Evolutionary conservation across 2,888 invertebrate genomes (phyloP).

Genomic region (Pheosia gnoma): DNA sequence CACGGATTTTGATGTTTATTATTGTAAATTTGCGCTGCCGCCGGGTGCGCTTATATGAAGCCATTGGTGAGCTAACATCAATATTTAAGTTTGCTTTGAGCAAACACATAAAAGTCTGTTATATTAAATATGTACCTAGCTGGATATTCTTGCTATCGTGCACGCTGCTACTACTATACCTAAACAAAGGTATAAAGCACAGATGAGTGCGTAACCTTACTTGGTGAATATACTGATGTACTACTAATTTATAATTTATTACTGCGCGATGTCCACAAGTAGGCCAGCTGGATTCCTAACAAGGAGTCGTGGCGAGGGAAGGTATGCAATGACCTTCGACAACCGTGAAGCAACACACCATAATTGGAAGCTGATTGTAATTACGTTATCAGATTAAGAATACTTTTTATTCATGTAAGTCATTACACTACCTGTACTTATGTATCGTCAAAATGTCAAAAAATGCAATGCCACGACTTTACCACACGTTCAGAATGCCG

Average conservation of each 20-base stretch:
- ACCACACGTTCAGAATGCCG: too few relatives aligned
- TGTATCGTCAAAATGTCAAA: too few relatives aligned
- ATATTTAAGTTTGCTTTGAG: slow-evolving; percentile 1
- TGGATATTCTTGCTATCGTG: neutral
- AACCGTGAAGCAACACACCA: slow-evolving; percentile 14
- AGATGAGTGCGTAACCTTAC: neutral
- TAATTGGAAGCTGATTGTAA: slow-evolving; percentile 1
- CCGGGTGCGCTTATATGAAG: too few relatives aligned
- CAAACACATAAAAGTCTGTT: neutral
- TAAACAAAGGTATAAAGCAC: too few relatives aligned
- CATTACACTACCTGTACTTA: too few relatives aligned
- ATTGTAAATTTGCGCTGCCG: too few relatives aligned
- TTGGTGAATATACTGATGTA: neutral
- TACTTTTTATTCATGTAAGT: too few relatives aligned
- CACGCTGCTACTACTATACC: neutral
- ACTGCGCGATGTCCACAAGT: slow-evolving; percentile 8
- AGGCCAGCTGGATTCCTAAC: slow-evolving; percentile 17
- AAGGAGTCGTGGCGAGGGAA: slow-evolving; percentile 10
- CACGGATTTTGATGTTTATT: too few relatives aligned
- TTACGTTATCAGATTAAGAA: neutral
- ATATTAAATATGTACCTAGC: neutral
- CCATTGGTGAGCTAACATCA: neutral
- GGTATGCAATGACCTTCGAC: slow-evolving; percentile 1
- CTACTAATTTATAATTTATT: neutral
- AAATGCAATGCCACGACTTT: too few relatives aligned